Evolutionary conservation across 2,888 invertebrate genomes (phyloP).

Genomic region (Eilema depressum): DNA sequence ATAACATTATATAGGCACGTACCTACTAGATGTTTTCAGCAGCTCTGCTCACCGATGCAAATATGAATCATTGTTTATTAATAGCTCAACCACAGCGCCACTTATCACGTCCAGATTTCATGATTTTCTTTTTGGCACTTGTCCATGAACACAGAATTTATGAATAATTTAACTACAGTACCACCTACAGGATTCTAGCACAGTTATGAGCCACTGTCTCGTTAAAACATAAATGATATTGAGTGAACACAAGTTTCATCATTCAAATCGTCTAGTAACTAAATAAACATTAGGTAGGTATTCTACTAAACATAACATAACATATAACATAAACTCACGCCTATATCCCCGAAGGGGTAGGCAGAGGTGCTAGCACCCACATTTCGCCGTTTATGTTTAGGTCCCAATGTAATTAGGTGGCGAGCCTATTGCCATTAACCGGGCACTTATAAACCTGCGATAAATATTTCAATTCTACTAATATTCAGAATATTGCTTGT

Average conservation of each 20-base stretch:
- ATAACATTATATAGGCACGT: not conserved
- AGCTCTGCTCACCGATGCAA: not conserved
- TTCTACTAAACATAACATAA: too few relatives aligned
- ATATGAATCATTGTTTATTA: constrained; percentile 7
- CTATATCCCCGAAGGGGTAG: too few relatives aligned
- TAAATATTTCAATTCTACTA: too few relatives aligned
- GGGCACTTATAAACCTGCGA: too few relatives aligned
- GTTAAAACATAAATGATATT: not conserved
- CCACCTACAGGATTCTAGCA: not conserved
- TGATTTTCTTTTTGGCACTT: constrained; percentile 4
- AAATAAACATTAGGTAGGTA: too few relatives aligned
- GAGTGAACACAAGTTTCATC: not conserved
- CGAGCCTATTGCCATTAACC: too few relatives aligned
- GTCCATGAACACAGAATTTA: constrained; percentile 4
- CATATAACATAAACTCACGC: too few relatives aligned
- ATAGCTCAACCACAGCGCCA: constrained; percentile 1
- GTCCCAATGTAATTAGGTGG: too few relatives aligned
- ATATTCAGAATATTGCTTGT: too few relatives aligned
- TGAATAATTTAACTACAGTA: not conserved
- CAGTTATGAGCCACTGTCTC: not conserved
- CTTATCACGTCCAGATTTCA: constrained; percentile 4
- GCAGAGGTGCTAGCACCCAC: too few relatives aligned
- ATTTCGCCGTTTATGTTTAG: too few relatives aligned
- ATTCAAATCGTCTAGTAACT: not conserved
- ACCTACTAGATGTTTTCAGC: not conserved